Percentiles rank a stretch among this genome's conserved stretches.
Evolutionary conservation across 2,888 invertebrate genomes (phyloP).

Genomic region (Lithodes maja): DNA sequence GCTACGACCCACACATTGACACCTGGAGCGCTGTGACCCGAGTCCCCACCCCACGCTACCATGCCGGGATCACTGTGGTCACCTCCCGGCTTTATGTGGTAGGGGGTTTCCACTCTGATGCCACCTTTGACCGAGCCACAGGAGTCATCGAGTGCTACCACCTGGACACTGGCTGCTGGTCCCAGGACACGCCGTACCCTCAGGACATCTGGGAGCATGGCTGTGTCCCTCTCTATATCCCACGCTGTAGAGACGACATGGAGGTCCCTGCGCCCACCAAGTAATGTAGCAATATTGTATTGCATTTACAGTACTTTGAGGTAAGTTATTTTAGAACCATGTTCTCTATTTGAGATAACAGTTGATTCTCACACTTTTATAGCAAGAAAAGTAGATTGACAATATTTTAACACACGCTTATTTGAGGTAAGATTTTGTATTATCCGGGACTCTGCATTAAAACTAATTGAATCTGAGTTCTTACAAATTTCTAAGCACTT

Average conservation of each 20-base stretch:
- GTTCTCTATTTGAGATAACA: too few species aligned
- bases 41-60: slow-evolving; percentile 82
- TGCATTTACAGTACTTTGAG: not conserved
- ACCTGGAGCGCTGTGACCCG: slow-evolving; percentile 80
- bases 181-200: slow-evolving; percentile 80
- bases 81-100: slow-evolving; percentile 81
- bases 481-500: not conserved
- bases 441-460: too few species aligned
- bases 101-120: slow-evolving; percentile 82
- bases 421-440: too few species aligned
- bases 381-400: too few species aligned
- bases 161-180: slow-evolving; percentile 80
- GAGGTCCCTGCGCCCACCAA: slow-evolving; percentile 74
- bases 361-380: too few species aligned
- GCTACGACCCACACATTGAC: slow-evolving; percentile 78
- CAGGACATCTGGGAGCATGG: slow-evolving; percentile 84
- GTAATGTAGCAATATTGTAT: slow-evolving; percentile 3
- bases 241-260: slow-evolving; percentile 78
- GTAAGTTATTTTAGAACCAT: too few species aligned
- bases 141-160: slow-evolving; percentile 81
- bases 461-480: not conserved
- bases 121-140: slow-evolving; percentile 82
- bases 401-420: too few species aligned
- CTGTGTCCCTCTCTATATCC: slow-evolving; percentile 82
- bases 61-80: slow-evolving; percentile 81